These are phyloP conservation scores for Vandiemenella viatica DNA, from an alignment of 2,888 invertebrate species.

Conservation along the genomic window DNA sequence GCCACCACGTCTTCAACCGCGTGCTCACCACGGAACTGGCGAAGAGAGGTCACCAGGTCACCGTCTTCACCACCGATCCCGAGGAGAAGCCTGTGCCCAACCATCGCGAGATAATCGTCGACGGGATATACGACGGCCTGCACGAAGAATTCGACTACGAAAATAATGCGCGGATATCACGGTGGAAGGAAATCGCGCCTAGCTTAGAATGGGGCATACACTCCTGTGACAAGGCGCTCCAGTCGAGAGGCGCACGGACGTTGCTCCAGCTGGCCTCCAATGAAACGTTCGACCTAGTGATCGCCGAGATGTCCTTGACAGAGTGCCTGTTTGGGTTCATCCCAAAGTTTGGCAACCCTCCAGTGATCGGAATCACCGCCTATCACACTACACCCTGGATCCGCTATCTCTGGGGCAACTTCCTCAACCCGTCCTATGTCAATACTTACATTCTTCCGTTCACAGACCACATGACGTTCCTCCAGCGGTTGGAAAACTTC, in stretches of 20 bases:
- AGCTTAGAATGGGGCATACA: conserved; percentile 3
- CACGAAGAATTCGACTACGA: neutral
- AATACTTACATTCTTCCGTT: conserved; percentile 5
- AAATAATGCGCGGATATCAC: neutral
- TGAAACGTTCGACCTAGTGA: conserved; percentile 11
- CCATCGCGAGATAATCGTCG: conserved; percentile 8
- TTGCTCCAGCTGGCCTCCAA: conserved; percentile 3
- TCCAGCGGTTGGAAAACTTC: conserved; percentile 10
- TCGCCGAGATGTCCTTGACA: conserved; percentile 4
- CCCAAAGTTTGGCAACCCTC: conserved; percentile 8
- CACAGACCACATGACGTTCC: conserved; percentile 12
- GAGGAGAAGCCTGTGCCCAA: conserved; percentile 9
- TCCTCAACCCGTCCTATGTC: conserved; percentile 9
- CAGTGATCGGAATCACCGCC: conserved; percentile 12
- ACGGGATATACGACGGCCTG: conserved; percentile 5
- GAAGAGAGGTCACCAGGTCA: conserved; percentile 12
- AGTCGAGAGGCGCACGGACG: conserved; percentile 1
- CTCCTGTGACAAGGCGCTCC: conserved; percentile 4
- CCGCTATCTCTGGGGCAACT: conserved; percentile 6
- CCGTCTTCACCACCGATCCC: conserved; percentile 11
- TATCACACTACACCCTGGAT: conserved; percentile 8
- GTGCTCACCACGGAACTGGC: conserved; percentile 8
- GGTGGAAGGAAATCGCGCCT: neutral
- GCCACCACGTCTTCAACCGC: conserved; percentile 14
- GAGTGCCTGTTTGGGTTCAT: conserved; percentile 11